Percentiles rank a stretch among this genome's conserved stretches.
These are phyloP conservation scores for Melanotaenia nigrans DNA, from an alignment of 2,797 vertebrate genomes.

Conservation along the genomic window DNA sequence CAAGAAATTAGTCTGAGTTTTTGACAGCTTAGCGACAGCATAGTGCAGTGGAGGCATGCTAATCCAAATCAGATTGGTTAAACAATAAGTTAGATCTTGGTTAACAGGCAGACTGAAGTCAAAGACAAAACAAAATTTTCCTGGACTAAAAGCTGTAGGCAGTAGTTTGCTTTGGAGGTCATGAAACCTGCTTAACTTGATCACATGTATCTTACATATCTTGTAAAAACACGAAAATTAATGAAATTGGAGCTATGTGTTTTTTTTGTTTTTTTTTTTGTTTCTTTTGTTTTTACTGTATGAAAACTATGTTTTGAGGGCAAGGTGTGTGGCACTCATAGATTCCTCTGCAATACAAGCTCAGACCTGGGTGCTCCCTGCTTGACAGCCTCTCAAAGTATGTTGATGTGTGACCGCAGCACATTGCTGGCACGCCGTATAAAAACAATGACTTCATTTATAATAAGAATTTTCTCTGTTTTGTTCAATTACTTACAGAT, in stretches of 20 bases:
- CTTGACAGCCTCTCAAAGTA: slow-evolving; percentile 60
- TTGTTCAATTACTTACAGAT: slow-evolving; percentile 1
- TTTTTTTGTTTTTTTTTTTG: background rate
- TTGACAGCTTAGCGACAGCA: slow-evolving; percentile 19
- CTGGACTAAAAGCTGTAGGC: slow-evolving; percentile 7
- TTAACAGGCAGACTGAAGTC: slow-evolving; percentile 1
- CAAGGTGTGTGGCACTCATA: slow-evolving; percentile 64
- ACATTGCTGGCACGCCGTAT: slow-evolving; percentile 26
- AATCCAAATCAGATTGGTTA: slow-evolving; percentile 30
- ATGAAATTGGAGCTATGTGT: slow-evolving; percentile 13
- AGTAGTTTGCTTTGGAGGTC: background rate
- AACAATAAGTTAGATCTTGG: background rate
- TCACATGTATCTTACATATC: slow-evolving; percentile 26
- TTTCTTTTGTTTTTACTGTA: slow-evolving; percentile 19
- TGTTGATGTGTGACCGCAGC: slow-evolving; percentile 39
- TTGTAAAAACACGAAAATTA: slow-evolving; percentile 58
- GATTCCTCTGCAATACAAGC: slow-evolving; percentile 69
- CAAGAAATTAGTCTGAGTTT: slow-evolving; percentile 19
- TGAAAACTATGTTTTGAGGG: slow-evolving; percentile 59
- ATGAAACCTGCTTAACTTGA: slow-evolving; percentile 38
- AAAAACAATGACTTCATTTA: slow-evolving; percentile 38
- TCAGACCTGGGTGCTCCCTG: slow-evolving; percentile 69
- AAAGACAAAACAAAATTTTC: slow-evolving; percentile 7
- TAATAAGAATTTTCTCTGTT: slow-evolving; percentile 31
- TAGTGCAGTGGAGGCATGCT: slow-evolving; percentile 17